phyloP scores from a whole-genome alignment of 1,140 invertebrate genomes.

The Leptinotarsa lineolata region DNA sequence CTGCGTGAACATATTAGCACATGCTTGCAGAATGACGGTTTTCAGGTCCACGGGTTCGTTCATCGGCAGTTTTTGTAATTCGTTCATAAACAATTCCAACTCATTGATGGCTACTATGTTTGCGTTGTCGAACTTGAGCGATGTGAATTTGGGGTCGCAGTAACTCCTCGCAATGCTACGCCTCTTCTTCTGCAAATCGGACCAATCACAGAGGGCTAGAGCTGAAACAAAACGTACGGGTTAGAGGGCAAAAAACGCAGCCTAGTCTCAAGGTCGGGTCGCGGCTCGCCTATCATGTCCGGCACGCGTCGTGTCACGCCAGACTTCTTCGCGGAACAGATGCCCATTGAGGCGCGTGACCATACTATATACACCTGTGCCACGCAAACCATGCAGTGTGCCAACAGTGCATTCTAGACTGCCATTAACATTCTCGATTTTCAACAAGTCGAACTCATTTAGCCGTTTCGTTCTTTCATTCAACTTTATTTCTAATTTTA shows the following conservation, averaged over 20 bases:
- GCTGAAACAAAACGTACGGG: slow-evolving; percentile 65
- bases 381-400: slow-evolving; percentile 20
- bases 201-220: slow-evolving; percentile 85
- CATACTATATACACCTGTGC: slow-evolving; percentile 34
- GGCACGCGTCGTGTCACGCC: slow-evolving; percentile 40
- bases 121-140: slow-evolving; percentile 69
- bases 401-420: slow-evolving; percentile 9
- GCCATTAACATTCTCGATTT: background rate
- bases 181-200: slow-evolving; percentile 75
- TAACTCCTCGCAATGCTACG: slow-evolving; percentile 77
- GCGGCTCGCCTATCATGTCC: slow-evolving; percentile 31
- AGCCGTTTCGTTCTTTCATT: background rate
- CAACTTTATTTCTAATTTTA: background rate
- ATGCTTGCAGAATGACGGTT: slow-evolving; percentile 68
- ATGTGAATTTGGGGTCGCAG: slow-evolving; percentile 75
- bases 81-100: slow-evolving; percentile 62
- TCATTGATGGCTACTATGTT: slow-evolving; percentile 68
- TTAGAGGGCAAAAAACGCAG: slow-evolving; percentile 42
- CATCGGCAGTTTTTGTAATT: slow-evolving; percentile 57
- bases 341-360: slow-evolving; percentile 41
- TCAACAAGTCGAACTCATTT: background rate
- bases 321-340: slow-evolving; percentile 41
- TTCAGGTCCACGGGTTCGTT: slow-evolving; percentile 62
- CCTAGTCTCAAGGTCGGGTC: slow-evolving; percentile 39
- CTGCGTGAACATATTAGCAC: slow-evolving; percentile 81